Percentiles rank a stretch among this genome's conserved stretches.
Evolutionary conservation across 2,113 vertebrate species (phyloP).

Genomic region (Lophotis ruficrista): DNA sequence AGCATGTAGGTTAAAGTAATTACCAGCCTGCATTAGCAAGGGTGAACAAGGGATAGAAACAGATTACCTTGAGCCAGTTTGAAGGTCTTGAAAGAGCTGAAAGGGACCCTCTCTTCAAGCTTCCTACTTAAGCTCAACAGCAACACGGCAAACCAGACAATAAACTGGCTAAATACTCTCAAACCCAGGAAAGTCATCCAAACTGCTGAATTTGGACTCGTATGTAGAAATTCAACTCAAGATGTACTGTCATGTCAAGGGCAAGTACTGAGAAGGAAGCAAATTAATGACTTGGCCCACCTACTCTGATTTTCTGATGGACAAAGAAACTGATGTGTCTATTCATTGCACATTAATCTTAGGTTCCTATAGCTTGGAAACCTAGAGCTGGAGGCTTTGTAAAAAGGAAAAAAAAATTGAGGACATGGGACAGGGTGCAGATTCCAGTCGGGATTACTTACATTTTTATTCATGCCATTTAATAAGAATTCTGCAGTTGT

Average conservation of each 20-base stretch:
- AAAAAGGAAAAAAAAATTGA: background rate
- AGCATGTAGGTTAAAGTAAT: background rate
- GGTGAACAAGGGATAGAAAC: background rate
- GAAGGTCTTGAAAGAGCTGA: background rate
- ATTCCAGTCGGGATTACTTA: background rate
- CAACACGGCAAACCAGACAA: background rate
- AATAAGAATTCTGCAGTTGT: background rate
- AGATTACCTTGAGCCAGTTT: background rate
- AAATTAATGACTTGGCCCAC: background rate
- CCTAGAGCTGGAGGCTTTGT: background rate
- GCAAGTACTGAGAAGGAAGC: background rate
- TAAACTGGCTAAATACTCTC: background rate
- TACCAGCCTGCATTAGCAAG: background rate
- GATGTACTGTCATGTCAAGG: background rate
- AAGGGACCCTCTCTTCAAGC: background rate
- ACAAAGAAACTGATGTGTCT: background rate
- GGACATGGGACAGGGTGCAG: background rate
- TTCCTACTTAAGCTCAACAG: background rate
- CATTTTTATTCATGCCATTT: background rate
- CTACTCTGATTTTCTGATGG: background rate
- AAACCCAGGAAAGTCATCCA: background rate
- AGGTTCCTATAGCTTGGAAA: background rate
- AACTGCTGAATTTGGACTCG: background rate
- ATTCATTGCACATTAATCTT: background rate
- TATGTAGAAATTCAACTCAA: background rate